A percentile compares a stretch with the other conserved stretches of the same genome.
Conservation (phyloP, 2,797 vertebrate genomes). For the Podarcis siculus region DNA sequence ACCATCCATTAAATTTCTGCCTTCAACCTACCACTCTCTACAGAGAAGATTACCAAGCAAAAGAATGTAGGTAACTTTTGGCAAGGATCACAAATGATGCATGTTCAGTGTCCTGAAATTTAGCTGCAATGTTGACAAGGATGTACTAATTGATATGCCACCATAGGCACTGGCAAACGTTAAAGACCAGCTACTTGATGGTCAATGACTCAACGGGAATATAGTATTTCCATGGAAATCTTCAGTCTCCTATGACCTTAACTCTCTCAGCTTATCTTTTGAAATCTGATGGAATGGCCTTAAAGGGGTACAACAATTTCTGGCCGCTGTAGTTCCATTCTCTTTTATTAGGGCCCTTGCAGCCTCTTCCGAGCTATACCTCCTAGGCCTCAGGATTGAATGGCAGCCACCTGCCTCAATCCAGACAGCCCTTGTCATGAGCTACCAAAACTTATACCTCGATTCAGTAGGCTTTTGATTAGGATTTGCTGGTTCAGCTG, state of each 20-base stretch:
- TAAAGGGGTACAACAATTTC: neutral
- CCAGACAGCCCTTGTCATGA: rapidly evolving
- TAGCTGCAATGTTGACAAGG: neutral
- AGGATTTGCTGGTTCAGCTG: neutral
- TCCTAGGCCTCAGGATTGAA: rapidly evolving
- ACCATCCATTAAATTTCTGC: neutral
- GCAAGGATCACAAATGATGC: neutral
- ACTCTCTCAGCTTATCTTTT: neutral
- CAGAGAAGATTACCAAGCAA: neutral
- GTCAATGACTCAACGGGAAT: neutral
- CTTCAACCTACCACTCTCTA: neutral
- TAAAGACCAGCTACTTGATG: neutral
- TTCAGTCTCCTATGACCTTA: neutral
- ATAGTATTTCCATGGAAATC: neutral
- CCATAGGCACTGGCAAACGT: neutral
- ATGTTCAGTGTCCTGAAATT: neutral
- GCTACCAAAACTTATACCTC: neutral
- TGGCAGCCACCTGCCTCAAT: neutral
- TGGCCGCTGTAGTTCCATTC: neutral
- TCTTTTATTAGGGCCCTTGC: neutral
- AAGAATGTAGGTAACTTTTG: neutral
- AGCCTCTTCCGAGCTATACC: rapidly evolving
- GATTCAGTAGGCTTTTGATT: neutral
- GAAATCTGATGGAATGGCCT: neutral
- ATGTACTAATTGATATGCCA: rapidly evolving